Percentiles rank a stretch among this genome's conserved stretches.
These are phyloP conservation scores for Lochmaea capreae DNA, from an alignment of 2,888 invertebrate genomes.

Conservation along the genomic window DNA sequence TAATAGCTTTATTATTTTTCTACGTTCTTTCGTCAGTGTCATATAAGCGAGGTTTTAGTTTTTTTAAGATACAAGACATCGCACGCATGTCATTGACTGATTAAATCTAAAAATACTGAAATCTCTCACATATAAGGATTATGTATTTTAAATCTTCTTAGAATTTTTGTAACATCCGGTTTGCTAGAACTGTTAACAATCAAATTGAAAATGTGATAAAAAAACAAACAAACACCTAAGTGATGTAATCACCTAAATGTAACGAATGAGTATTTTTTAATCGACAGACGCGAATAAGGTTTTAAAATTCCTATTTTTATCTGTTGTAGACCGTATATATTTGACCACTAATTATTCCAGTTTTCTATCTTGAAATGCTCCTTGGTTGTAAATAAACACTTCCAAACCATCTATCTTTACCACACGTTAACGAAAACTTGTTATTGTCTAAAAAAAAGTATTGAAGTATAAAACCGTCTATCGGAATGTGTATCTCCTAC, in stretches of 20 bases:
- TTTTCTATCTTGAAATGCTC: not conserved
- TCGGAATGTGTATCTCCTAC: too few relatives aligned
- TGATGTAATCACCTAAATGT: constrained; percentile 10
- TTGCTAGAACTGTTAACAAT: constrained; percentile 3
- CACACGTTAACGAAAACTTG: too few relatives aligned
- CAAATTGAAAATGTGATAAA: constrained; percentile 20
- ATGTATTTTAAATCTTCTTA: constrained; percentile 17
- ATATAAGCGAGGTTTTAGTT: constrained; percentile 17
- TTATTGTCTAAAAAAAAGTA: too few relatives aligned
- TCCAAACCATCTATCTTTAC: too few relatives aligned
- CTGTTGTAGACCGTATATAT: not conserved
- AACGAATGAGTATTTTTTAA: not conserved
- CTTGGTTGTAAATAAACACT: not conserved
- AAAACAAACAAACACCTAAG: constrained; percentile 2
- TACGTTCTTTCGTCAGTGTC: constrained; percentile 27
- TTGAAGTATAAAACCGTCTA: too few relatives aligned
- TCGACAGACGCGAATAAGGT: not conserved
- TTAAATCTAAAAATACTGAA: constrained; percentile 27
- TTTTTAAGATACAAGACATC: constrained; percentile 22
- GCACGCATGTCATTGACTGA: constrained; percentile 27
- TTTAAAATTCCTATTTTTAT: constrained; percentile 6
- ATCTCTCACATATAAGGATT: constrained; percentile 13
- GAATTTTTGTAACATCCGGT: constrained; percentile 6
- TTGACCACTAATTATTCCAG: not conserved
- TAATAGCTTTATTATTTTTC: constrained; percentile 21